Percentiles rank a stretch among this genome's conserved stretches.
Conservation (phyloP, 1,140 invertebrate species). For the Lepidostoma basale region DNA sequence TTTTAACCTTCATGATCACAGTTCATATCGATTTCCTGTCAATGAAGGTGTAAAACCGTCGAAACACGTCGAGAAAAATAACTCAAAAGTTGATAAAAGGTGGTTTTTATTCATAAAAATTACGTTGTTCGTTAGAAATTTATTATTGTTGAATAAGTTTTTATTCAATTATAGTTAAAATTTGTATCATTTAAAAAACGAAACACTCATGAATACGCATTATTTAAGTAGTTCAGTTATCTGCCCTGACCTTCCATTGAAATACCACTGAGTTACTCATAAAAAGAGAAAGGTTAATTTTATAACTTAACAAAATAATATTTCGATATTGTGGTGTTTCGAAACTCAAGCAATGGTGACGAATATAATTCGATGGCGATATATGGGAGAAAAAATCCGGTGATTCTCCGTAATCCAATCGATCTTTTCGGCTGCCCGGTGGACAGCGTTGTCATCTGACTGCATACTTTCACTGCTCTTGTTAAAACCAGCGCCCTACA, state of each 20-base stretch:
- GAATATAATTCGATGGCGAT: background rate
- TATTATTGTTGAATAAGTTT: too few relatives aligned
- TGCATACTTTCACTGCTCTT: constrained; percentile 15
- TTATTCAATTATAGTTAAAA: too few relatives aligned
- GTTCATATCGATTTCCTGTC: too few relatives aligned
- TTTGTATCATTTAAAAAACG: too few relatives aligned
- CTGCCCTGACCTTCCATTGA: constrained; percentile 11
- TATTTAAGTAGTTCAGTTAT: background rate
- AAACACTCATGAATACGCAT: background rate
- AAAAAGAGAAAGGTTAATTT: constrained; percentile 20
- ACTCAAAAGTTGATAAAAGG: too few relatives aligned
- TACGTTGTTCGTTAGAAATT: too few relatives aligned
- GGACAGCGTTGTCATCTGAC: background rate
- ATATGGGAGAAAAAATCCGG: background rate
- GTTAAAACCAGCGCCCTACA: constrained; percentile 14
- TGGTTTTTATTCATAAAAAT: too few relatives aligned
- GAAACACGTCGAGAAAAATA: too few relatives aligned
- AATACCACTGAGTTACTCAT: constrained; percentile 17
- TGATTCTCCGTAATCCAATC: background rate
- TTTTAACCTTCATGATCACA: too few relatives aligned
- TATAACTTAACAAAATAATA: background rate
- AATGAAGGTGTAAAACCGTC: too few relatives aligned
- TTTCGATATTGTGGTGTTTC: background rate
- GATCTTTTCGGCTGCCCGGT: background rate
- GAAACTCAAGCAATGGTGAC: background rate